A percentile compares a stretch with the other conserved stretches of the same genome.
Evolutionary conservation across 2,888 invertebrate genomes (phyloP).

Genomic region (Euplexia lucipara): DNA sequence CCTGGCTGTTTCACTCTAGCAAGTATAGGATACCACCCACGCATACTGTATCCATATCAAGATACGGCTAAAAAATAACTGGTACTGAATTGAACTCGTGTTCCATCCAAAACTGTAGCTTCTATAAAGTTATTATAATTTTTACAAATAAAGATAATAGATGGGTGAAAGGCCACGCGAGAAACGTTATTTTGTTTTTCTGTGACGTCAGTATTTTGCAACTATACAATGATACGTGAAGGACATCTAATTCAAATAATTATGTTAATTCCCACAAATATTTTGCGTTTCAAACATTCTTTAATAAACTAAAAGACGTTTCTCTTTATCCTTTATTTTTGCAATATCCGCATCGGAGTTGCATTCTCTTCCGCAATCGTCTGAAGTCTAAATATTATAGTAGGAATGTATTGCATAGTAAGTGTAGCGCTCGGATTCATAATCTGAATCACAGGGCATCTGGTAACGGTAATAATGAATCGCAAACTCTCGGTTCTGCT

Average conservation of each 20-base stretch:
- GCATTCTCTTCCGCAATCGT: constrained; percentile 41
- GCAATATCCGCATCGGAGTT: constrained; percentile 31
- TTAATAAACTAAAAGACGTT: constrained; percentile 15
- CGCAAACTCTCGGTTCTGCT: constrained; percentile 4
- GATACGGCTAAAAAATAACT: constrained; percentile 20
- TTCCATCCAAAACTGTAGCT: constrained; percentile 15
- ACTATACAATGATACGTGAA: constrained; percentile 31
- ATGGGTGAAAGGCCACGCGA: constrained; percentile 41
- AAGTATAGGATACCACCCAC: constrained; percentile 44
- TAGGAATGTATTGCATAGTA: constrained; percentile 39
- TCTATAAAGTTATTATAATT: constrained; percentile 14
- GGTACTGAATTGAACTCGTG: constrained; percentile 2
- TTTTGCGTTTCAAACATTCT: constrained; percentile 4
- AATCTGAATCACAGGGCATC: constrained; percentile 35
- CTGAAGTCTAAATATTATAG: constrained; percentile 53
- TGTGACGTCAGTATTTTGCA: constrained; percentile 35
- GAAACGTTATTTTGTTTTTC: constrained; percentile 21
- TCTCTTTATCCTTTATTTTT: constrained; percentile 4
- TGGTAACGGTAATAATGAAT: constrained; percentile 51
- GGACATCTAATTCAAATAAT: constrained; percentile 24
- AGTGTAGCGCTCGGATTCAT: constrained; percentile 30
- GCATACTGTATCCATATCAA: constrained; percentile 13
- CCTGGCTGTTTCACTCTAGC: constrained; percentile 35
- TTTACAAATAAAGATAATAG: constrained; percentile 25
- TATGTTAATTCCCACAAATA: constrained; percentile 17